Conservation (phyloP, 2,797 vertebrate species). For the Hypotaenidia okinawae region DNA sequence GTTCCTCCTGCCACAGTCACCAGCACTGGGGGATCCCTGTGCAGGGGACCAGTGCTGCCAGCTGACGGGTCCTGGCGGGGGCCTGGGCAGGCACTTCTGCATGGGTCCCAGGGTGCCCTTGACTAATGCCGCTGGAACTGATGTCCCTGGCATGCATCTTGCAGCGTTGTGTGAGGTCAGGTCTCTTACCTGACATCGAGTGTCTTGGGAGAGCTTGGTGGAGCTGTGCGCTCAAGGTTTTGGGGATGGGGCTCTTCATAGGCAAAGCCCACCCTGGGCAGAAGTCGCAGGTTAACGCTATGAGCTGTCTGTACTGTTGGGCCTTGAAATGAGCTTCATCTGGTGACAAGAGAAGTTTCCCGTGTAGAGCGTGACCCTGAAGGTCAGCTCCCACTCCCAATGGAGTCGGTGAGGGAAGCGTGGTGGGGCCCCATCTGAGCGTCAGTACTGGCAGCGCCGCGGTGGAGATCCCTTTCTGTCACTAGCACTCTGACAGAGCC, state of each 20-base stretch:
- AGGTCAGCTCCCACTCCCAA: neutral
- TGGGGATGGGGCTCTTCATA: neutral
- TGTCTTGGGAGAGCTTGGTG: neutral
- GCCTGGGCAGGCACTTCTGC: neutral
- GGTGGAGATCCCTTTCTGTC: neutral
- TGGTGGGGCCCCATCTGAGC: accelerated
- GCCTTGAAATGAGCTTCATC: neutral
- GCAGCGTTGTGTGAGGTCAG: neutral
- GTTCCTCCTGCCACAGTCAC: conserved; percentile 28
- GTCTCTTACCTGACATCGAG: neutral
- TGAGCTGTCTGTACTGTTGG: neutral
- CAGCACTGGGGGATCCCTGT: neutral
- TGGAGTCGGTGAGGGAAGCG: neutral
- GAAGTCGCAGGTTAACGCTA: accelerated
- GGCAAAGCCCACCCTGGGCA: accelerated
- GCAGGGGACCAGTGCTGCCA: neutral
- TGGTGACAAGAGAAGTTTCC: neutral
- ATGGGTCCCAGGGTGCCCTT: neutral
- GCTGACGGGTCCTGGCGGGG: neutral
- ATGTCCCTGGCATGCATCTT: neutral
- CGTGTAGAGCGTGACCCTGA: neutral
- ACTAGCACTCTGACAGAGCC: neutral
- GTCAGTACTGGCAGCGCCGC: accelerated
- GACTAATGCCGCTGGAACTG: neutral
- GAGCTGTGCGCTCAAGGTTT: neutral